Evolutionary conservation across 1,140 invertebrate genomes (phyloP).

Genomic region (Thaumatotibia leucotreta): DNA sequence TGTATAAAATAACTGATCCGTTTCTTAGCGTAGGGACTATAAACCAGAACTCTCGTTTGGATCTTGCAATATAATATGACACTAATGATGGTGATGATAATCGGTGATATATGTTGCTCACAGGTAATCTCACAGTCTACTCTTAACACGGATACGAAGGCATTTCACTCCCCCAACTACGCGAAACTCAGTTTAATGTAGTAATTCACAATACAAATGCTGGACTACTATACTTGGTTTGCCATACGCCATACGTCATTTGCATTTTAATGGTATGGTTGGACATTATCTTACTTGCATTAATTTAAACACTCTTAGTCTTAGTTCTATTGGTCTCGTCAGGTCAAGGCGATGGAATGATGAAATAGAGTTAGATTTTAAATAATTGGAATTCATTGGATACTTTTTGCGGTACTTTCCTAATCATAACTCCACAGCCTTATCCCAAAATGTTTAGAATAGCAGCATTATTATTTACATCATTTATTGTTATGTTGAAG

Average conservation of each 20-base stretch:
- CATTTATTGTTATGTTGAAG: constrained; percentile 54
- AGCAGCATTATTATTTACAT: constrained; percentile 15
- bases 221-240: neutral
- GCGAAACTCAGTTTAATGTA: neutral
- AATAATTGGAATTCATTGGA: neutral
- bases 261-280: neutral
- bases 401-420: neutral
- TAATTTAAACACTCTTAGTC: constrained; percentile 39
- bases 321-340: constrained; percentile 50
- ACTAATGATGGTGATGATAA: no score
- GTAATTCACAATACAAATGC: neutral
- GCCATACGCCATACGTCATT: constrained; percentile 4
- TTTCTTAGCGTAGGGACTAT: no score
- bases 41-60: no score
- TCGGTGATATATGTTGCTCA: neutral
- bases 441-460: constrained; percentile 18
- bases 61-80: no score
- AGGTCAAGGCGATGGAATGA: neutral
- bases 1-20: no score
- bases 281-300: constrained; percentile 16
- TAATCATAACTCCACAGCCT: neutral
- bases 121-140: neutral
- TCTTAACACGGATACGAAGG: constrained; percentile 15
- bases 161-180: neutral
- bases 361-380: neutral